These are phyloP conservation scores for Vannuccia rotundouncinata DNA, from an alignment of 2,888 invertebrate genomes.

Conservation along the genomic window DNA sequence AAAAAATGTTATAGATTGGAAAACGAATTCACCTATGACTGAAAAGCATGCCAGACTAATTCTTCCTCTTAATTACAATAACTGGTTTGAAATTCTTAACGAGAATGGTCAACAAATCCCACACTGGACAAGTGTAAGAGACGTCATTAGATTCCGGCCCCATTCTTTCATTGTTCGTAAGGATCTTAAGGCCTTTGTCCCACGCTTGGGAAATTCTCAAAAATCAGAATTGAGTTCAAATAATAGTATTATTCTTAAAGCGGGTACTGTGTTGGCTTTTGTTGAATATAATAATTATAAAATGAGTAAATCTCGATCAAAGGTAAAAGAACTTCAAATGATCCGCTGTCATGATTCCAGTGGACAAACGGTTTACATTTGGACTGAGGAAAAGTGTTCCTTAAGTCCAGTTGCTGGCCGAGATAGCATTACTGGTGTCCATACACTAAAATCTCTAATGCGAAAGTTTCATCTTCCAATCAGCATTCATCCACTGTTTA, in stretches of 20 bases:
- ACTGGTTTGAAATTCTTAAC: conserved; percentile 36
- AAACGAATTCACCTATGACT: conserved; percentile 13
- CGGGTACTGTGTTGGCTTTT: conserved; percentile 28
- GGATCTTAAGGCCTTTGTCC: conserved; percentile 3
- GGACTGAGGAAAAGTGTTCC: conserved; percentile 19
- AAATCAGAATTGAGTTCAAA: not conserved
- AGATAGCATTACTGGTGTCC: conserved; percentile 36
- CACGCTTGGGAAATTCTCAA: not conserved
- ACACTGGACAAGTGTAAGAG: conserved; percentile 33
- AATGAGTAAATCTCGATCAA: conserved; percentile 30
- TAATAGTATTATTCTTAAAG: not conserved
- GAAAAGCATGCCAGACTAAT: not conserved
- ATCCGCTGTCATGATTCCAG: conserved; percentile 30
- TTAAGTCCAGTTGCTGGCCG: conserved; percentile 35
- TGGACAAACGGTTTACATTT: conserved; percentile 30
- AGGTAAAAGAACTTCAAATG: conserved; percentile 33
- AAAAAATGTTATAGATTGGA: not conserved
- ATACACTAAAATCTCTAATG: conserved; percentile 36
- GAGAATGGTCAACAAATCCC: conserved; percentile 34
- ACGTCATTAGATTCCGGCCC: conserved; percentile 31
- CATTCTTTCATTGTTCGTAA: conserved; percentile 34
- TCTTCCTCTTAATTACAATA: not conserved
- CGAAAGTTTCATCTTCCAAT: conserved; percentile 36
- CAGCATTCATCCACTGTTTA: conserved; percentile 30
- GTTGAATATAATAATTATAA: conserved; percentile 4